Evolutionary conservation across 2,113 vertebrate species (phyloP).

Genomic region (Suricata suricatta): DNA sequence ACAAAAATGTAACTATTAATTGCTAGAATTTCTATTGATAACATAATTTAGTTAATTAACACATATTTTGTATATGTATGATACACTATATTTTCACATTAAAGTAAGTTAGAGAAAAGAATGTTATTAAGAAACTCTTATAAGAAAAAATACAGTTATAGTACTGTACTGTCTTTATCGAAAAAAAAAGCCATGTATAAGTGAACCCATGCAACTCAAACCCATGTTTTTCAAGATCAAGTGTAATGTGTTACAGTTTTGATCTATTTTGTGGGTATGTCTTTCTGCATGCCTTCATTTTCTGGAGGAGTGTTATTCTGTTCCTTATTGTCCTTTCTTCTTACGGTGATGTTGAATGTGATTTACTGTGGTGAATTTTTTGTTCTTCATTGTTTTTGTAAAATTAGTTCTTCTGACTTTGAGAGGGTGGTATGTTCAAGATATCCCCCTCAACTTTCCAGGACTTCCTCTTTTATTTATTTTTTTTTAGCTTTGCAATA

Average conservation of each 20-base stretch:
- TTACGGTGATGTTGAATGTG: background rate
- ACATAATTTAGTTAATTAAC: background rate
- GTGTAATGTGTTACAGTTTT: background rate
- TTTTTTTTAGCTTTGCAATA: background rate
- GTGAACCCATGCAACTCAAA: background rate
- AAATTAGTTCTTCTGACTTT: background rate
- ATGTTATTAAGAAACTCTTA: background rate
- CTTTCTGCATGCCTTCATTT: background rate
- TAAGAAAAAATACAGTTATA: background rate
- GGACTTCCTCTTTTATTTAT: background rate
- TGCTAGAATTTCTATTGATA: background rate
- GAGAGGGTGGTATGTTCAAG: background rate
- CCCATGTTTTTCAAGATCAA: background rate
- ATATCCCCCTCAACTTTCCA: background rate
- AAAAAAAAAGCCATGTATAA: background rate
- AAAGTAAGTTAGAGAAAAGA: background rate
- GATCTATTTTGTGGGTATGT: background rate
- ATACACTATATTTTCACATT: background rate
- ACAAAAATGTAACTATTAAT: background rate
- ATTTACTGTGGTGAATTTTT: background rate
- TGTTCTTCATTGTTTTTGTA: background rate
- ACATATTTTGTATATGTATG: background rate
- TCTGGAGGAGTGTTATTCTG: background rate
- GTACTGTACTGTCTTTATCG: background rate
- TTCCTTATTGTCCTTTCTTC: background rate